Evolutionary conservation across 2,797 vertebrate genomes (phyloP).

Genomic region (Semaprochilodus insignis): DNA sequence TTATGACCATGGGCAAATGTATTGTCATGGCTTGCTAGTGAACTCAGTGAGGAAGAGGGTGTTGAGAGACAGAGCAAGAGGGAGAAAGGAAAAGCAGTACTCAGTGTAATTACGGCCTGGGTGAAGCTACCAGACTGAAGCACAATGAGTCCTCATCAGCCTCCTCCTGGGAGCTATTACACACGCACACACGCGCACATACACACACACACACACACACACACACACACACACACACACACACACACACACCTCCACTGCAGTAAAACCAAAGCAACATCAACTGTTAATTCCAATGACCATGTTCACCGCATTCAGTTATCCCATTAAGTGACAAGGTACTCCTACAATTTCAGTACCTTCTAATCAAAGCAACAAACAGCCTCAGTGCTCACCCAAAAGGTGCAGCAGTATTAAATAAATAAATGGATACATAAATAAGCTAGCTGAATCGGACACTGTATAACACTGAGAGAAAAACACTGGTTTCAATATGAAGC

Average conservation of each 20-base stretch:
- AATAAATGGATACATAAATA: background rate
- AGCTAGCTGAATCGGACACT: background rate
- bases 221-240: background rate
- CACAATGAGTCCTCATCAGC: slow-evolving; percentile 6
- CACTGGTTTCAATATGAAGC: background rate
- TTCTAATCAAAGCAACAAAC: background rate
- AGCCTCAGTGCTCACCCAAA: background rate
- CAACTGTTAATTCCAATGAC: background rate
- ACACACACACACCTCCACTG: background rate
- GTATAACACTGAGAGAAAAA: background rate
- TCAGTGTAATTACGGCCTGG: slow-evolving; percentile 12
- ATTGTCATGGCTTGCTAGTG: background rate
- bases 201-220: too few species aligned
- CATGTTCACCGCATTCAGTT: background rate
- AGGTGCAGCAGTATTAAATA: background rate
- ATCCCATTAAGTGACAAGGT: background rate
- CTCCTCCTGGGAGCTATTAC: background rate
- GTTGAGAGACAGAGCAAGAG: background rate
- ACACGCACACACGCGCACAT: background rate
- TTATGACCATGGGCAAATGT: background rate
- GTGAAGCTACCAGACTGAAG: background rate
- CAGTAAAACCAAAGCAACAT: background rate
- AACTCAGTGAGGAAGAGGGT: background rate
- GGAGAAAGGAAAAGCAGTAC: background rate
- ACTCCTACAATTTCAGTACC: background rate